Evolutionary conservation across 2,888 invertebrate species (phyloP), one percentile per base, ranked within the genome.

Genomic region (Clusia tigrina): DNA sequence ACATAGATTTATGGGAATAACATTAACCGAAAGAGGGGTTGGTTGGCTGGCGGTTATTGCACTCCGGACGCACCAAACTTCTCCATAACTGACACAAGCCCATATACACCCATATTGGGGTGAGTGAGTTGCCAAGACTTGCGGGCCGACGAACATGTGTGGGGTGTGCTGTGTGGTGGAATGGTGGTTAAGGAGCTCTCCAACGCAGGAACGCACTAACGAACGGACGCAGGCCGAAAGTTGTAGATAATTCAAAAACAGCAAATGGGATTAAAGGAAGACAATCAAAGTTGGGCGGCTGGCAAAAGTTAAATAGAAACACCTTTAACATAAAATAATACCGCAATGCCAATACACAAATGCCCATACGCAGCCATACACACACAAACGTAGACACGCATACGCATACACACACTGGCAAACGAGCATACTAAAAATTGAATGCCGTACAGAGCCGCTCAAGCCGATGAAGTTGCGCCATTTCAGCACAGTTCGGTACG

Each of bases 241-340:
- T 57, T 46, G 46, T 56, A 60, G 18, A 60, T 62, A 64, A 58
- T 60, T 64, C 42, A 59, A 53, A 53, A 56, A 62, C 46, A 54
- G 48, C 25, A 60, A 60, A 46, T 42, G 54, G 46, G 26, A 54
- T 46, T 54, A 60, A 60, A 59, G 54, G 26, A 38, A 65, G 58
- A 65, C 65, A 63, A 65, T 67, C 63, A 61, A 63, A 65, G 61
- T 61, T 51, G 58, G 65, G 67, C 63, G 65, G 65, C 54, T 59
- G 53, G 63, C n/a, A 59, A 67, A 63, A 65, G 63, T 65, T 65
- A 67, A 67, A 60, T 63, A 63, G 67, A 65, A 67, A 67, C 67
- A 65, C 67, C 67, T 67, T 67, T 57, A 46, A 51, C 48, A 54
- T n/a, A n/a, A n/a, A n/a, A n/a, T 54, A 59, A 26, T 42, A 57